phyloP scores from a whole-genome alignment of 2,113 vertebrate genomes.

The Alectura lathami region DNA sequence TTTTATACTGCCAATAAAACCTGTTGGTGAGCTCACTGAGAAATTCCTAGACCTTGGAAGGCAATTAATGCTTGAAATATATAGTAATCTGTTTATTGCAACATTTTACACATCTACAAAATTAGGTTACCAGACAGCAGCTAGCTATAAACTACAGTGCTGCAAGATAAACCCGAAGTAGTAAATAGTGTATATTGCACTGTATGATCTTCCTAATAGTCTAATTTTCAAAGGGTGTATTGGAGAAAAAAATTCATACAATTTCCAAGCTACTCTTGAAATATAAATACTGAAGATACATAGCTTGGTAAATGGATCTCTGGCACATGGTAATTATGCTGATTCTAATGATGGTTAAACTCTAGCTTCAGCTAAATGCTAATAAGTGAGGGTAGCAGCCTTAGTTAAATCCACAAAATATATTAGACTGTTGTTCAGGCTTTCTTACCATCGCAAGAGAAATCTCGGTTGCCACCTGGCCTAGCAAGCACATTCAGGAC shows the following conservation, averaged over 20 bases:
- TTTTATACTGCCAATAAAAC: conserved; percentile 69
- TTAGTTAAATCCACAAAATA: background rate
- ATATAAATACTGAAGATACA: background rate
- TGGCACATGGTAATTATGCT: conserved; percentile 6
- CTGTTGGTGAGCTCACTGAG: conserved; percentile 62
- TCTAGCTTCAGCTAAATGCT: background rate
- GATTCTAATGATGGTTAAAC: conserved; percentile 3
- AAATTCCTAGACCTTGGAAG: conserved; percentile 63
- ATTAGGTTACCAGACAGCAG: conserved; percentile 19
- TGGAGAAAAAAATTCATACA: background rate
- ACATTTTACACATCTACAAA: conserved; percentile 66
- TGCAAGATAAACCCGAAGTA: conserved; percentile 28
- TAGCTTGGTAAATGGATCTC: background rate
- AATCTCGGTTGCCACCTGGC: background rate
- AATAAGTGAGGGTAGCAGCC: background rate
- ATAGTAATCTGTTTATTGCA: conserved; percentile 73
- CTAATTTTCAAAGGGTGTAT: conserved; percentile 6
- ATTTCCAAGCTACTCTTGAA: background rate
- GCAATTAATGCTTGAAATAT: conserved; percentile 72
- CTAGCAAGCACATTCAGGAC: background rate
- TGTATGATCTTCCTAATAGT: background rate
- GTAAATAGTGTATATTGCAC: conserved; percentile 6
- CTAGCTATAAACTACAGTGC: conserved; percentile 12
- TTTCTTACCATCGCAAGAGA: background rate
- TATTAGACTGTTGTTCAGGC: background rate